A percentile compares a stretch with the other conserved stretches of the same genome.
These are phyloP conservation scores for Thecocarcelia acutangulata DNA, from an alignment of 2,888 invertebrate genomes.

Conservation along the genomic window DNA sequence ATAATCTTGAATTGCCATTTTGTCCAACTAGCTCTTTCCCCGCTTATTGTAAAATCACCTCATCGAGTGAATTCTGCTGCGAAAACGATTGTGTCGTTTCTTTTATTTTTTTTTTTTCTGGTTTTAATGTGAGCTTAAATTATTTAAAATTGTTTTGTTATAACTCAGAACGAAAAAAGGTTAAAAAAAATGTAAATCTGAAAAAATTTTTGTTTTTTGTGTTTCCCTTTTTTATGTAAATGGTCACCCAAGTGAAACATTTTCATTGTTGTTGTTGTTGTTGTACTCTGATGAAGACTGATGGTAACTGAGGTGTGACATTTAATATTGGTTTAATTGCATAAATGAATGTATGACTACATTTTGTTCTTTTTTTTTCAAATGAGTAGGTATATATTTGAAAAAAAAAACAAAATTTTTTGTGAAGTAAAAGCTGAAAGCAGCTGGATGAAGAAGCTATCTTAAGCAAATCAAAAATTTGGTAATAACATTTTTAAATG, in stretches of 20 bases:
- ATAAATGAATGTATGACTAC: conserved; percentile 29
- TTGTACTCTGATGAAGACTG: conserved; percentile 64
- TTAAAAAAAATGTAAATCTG: conserved; percentile 24
- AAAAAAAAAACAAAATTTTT: too few relatives aligned
- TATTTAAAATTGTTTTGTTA: conserved; percentile 37
- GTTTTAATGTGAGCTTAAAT: conserved; percentile 62
- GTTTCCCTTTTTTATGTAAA: conserved; percentile 41
- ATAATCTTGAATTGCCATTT: not conserved
- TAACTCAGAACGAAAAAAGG: conserved; percentile 28
- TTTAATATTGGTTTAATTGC: conserved; percentile 53
- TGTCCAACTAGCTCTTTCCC: not conserved
- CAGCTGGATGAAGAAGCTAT: too few relatives aligned
- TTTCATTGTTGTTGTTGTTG: conserved; percentile 63
- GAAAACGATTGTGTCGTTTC: conserved; percentile 25
- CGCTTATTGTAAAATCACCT: not conserved
- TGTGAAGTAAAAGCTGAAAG: too few relatives aligned
- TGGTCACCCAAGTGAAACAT: conserved; percentile 77
- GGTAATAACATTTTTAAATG: conserved; percentile 14
- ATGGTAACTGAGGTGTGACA: conserved; percentile 80
- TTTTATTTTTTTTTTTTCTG: conserved; percentile 28
- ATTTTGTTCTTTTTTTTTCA: not conserved
- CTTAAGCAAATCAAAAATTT: conserved; percentile 9
- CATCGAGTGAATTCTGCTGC: not conserved
- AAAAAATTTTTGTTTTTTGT: conserved; percentile 3
- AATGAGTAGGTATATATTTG: not conserved